A percentile compares a stretch with the other conserved stretches of the same genome.
Conservation (phyloP, 1,140 invertebrate genomes). For the Lanistes nyassanus region DNA sequence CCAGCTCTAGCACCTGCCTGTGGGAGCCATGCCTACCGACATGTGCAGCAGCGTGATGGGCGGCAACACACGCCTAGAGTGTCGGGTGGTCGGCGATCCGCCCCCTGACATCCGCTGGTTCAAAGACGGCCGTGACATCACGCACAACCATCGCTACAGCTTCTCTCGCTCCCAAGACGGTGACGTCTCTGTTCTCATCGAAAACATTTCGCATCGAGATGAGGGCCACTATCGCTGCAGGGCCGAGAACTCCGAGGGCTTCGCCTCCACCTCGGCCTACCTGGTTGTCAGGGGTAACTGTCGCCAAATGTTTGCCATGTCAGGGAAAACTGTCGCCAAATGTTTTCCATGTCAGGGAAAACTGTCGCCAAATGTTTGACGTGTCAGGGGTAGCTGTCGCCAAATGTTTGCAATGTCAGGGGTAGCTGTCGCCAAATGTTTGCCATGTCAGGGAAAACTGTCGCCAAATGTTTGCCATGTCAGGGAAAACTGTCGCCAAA, state of each 20-base stretch:
- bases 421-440: too few species aligned
- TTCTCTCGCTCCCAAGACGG: conserved; percentile 54
- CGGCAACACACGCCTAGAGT: conserved; percentile 60
- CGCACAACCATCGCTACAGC: conserved; percentile 49
- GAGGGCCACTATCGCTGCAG: conserved; percentile 52
- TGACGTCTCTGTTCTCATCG: conserved; percentile 57
- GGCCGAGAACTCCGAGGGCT: conserved; percentile 61
- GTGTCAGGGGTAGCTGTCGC: too few species aligned
- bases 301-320: too few species aligned
- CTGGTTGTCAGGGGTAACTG: conserved; percentile 58
- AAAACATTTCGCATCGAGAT: conserved; percentile 51
- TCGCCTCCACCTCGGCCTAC: conserved; percentile 59
- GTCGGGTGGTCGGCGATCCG: conserved; percentile 60
- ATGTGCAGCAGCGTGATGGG: conserved; percentile 56
- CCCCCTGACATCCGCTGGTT: conserved; percentile 58
- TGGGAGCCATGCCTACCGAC: conserved; percentile 50
- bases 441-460: too few species aligned
- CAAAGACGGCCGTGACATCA: conserved; percentile 62
- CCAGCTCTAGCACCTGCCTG: not conserved
- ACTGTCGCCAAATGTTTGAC: too few species aligned
- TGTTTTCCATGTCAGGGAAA: too few species aligned
- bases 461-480: too few species aligned
- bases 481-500: too few species aligned
- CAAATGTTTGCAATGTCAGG: too few species aligned
- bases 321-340: too few species aligned